phyloP scores from a whole-genome alignment of 92 coral and sea anemone species.

The Porites divaricata region DNA sequence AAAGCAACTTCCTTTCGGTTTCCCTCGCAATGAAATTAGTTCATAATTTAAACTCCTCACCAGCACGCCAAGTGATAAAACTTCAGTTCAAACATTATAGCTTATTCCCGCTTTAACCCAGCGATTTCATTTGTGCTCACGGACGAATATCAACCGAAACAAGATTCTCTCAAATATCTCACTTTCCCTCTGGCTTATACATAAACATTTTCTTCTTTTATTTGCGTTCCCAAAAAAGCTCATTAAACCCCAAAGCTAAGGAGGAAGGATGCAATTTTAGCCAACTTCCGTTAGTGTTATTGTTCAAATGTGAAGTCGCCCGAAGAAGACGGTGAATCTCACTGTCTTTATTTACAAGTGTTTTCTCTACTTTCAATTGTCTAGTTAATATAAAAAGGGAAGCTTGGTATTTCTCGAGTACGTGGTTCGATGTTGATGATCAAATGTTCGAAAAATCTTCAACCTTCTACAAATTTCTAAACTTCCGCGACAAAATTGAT shows the following conservation, averaged over 20 bases:
- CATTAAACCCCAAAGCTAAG: background rate
- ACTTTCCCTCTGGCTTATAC: background rate
- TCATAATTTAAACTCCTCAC: background rate
- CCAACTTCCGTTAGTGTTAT: background rate
- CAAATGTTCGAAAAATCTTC: slow-evolving; percentile 6
- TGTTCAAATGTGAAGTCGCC: background rate
- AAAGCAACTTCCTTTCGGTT: background rate
- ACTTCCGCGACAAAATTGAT: slow-evolving; percentile 5
- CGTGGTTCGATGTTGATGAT: background rate
- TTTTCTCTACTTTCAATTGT: background rate
- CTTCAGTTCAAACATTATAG: background rate
- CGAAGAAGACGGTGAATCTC: background rate
- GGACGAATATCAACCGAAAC: background rate
- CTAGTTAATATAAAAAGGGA: background rate
- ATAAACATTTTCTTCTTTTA: background rate
- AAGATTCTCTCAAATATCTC: background rate
- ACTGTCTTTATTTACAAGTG: background rate
- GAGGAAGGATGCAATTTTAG: background rate
- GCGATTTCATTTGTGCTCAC: too few relatives aligned
- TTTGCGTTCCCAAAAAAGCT: background rate
- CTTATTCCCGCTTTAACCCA: too few relatives aligned
- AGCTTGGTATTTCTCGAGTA: background rate
- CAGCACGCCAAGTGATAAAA: background rate
- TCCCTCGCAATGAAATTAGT: background rate
- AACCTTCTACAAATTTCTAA: background rate